Evolutionary conservation across 2,888 invertebrate genomes (phyloP), one percentile per base, ranked within the genome.

Genomic region (Bellardia bayeri): DNA sequence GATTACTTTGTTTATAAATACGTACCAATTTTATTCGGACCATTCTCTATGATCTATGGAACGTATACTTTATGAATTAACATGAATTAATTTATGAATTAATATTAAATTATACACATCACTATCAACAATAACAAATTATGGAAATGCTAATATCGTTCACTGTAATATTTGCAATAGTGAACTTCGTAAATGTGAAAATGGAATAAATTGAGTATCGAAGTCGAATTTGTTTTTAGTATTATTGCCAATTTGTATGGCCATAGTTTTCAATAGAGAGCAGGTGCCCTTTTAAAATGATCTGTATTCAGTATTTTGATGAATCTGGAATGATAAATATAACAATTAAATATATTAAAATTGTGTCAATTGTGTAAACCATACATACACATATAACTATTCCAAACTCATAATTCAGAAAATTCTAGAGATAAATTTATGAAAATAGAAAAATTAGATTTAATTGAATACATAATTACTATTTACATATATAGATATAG

Each of bases 301-400:
- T 51, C 9, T 14, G 14, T 14, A 51, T 51, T n/a, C 14, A 13
- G 14, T 4, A 14, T 51, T 69, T 51, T 8, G 49, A 51, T 13
- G 51, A 69, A n/a, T n/a, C 69, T 69, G 33, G n/a, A 69, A 69
- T 33, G 14, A 69, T 45, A 13, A 69, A 51, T 51, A 69, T n/a
- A 51, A 42, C 16, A 5, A 23, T 0, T 3, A 9, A 56, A 16
- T 16, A 13, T 13, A 49, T 49, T 11, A 42, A 9, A n/a, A n/a
- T n/a, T n/a, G n/a, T n/a, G n/a, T n/a, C 42, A 42, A 5, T 42
- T 42, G 7, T 2, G 33, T 4, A 33, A 33, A 2, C 2, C 4
- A 33, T 4, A 33, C 33, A 33, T 33, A 33, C 33, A 33, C 4
- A 33, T 4, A 33, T 33, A 33, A 33, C 33, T 33, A 33, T 33